Evolutionary conservation across 2,888 invertebrate genomes (phyloP), one percentile per base, ranked within the genome.

Genomic region (Orgyia antiqua): DNA sequence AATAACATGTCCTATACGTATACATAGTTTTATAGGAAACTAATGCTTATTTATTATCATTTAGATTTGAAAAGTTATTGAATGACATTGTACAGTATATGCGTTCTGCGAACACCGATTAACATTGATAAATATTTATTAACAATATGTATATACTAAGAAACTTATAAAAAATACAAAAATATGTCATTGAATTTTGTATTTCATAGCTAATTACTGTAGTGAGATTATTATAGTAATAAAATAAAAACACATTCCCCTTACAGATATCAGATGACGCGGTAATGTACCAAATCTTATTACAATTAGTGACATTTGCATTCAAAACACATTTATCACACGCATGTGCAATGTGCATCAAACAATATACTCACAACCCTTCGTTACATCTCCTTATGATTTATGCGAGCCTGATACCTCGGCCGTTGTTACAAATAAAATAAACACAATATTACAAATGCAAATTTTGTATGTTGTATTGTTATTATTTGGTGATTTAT

Each of bases 231-330:
- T n/a, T n/a, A n/a, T n/a, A n/a, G n/a, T n/a, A n/a, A n/a, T n/a
- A n/a, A 45, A 51, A 55, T 49, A 51, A 54, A 52, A 54, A 51
- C 41, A 48, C 33, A 24, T 33, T 27, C 48, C 39, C 45, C 35
- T 23, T 41, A 27, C 37, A 41, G 10, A 36, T 51, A 43, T 53
- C 47, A 41, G 38, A 52, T 56, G 53, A 56, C 52, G 45, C 43
- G 40, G 49, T 52, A 56, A 52, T 52, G 53, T 43, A 42, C 45
- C 48, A 71, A 75, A 82, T 82, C 75, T 78, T 67, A 72, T 77
- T 77, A 82, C 74, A 82, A 84, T 84, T 83, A 83, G 75, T 53
- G 46, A 15, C 29, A 84, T 86, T 80, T 80, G 80, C 82, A 84
- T 86, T 68, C 57, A 46, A 57, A 71, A 68, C 51, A 56, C 59